phyloP scores from a whole-genome alignment of 2,797 vertebrate species.

The Enteromius treurensis region DNA sequence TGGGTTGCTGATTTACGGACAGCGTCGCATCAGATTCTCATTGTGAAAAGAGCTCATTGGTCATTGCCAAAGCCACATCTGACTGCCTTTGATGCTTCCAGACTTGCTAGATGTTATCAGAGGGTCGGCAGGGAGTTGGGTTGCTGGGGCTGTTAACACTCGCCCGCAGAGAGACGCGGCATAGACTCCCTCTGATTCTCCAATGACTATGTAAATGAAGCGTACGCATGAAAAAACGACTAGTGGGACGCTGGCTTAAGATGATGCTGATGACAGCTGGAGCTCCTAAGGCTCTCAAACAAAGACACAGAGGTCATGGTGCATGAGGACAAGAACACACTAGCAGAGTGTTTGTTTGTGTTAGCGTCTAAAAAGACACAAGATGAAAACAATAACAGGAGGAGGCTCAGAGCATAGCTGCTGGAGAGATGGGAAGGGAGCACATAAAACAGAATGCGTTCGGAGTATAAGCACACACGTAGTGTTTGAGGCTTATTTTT shows the following conservation, averaged over 20 bases:
- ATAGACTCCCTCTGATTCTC: conserved; percentile 25
- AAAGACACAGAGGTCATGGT: conserved; percentile 41
- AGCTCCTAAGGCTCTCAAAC: conserved; percentile 53
- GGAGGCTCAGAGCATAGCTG: conserved; percentile 40
- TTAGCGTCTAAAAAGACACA: conserved; percentile 40
- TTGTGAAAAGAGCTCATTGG: conserved; percentile 16
- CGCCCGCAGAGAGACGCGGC: conserved; percentile 2
- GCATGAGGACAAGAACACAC: conserved; percentile 32
- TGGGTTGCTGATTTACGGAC: background rate
- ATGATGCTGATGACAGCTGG: conserved; percentile 55
- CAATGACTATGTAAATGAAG: conserved; percentile 37
- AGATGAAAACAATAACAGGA: conserved; percentile 47
- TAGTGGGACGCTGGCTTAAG: conserved; percentile 14
- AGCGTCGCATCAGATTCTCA: background rate
- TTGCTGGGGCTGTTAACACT: conserved; percentile 22
- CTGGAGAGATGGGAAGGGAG: conserved; percentile 33
- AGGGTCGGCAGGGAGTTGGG: conserved; percentile 24
- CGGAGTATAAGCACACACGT: conserved; percentile 1
- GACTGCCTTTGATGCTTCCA: conserved; percentile 22
- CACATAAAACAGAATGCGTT: conserved; percentile 31
- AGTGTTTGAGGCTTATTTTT: background rate
- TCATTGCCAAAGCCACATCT: conserved; percentile 1
- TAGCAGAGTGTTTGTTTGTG: conserved; percentile 42
- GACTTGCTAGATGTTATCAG: conserved; percentile 29
- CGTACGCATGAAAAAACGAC: conserved; percentile 5